Evolutionary conservation across 2,797 vertebrate species (phyloP).

Genomic region (Rhadinocentrus ornatus): DNA sequence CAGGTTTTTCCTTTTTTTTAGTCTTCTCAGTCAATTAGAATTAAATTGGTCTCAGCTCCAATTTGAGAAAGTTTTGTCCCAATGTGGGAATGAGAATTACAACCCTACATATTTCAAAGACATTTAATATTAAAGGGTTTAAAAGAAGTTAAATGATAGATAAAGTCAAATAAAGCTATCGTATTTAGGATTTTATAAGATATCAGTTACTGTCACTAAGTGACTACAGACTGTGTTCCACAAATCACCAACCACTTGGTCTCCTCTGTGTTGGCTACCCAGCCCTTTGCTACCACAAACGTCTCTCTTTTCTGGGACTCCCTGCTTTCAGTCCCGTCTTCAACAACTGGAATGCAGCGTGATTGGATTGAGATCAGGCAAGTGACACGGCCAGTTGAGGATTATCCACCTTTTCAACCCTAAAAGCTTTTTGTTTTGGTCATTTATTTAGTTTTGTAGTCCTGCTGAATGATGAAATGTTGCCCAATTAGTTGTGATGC

Average conservation of each 20-base stretch:
- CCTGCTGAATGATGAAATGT: background rate
- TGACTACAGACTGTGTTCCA: background rate
- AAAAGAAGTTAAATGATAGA: background rate
- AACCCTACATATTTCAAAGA: background rate
- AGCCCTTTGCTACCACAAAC: background rate
- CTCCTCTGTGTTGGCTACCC: background rate
- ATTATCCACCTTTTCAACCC: background rate
- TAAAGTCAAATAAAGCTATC: background rate
- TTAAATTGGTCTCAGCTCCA: background rate
- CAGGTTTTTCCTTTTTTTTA: background rate
- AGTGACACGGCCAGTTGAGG: background rate
- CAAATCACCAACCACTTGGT: background rate
- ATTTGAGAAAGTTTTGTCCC: background rate
- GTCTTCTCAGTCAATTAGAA: background rate
- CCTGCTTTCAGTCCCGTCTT: background rate
- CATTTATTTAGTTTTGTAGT: background rate
- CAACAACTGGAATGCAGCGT: background rate
- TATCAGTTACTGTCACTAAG: background rate
- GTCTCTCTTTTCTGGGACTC: background rate
- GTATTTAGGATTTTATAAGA: background rate
- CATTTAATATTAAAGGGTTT: background rate
- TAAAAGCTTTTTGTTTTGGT: conserved; percentile 9
- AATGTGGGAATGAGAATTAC: background rate
- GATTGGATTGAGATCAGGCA: background rate
- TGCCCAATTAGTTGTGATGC: background rate